Conservation (phyloP, 23 tunicate genomes). For the Corella eumyota region DNA sequence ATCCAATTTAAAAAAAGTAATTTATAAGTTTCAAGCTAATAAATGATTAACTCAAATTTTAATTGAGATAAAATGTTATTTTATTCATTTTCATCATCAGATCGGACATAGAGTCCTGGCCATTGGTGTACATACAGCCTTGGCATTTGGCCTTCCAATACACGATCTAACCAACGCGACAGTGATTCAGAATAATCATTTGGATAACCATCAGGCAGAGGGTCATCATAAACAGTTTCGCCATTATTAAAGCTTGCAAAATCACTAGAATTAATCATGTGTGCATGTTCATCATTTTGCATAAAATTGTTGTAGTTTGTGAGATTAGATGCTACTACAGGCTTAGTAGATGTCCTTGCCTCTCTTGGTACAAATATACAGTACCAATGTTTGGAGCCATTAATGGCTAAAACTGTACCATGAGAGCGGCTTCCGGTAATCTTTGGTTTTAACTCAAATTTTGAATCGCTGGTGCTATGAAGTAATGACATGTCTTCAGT, state of each 20-base stretch:
- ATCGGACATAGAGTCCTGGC: slow-evolving; percentile 70
- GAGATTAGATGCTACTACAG: too few relatives aligned
- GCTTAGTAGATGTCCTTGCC: too few relatives aligned
- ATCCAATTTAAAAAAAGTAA: too few relatives aligned
- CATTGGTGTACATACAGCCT: slow-evolving; percentile 74
- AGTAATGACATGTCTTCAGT: slow-evolving; percentile 21
- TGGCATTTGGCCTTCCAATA: slow-evolving; percentile 66
- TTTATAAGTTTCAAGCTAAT: too few relatives aligned
- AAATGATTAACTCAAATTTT: too few relatives aligned
- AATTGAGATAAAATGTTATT: too few relatives aligned
- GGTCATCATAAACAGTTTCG: background rate
- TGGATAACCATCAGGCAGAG: background rate
- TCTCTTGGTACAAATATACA: slow-evolving; percentile 68
- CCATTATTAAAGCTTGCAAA: too few relatives aligned
- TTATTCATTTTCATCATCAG: too few relatives aligned
- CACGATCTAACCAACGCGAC: slow-evolving; percentile 55
- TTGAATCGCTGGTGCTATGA: slow-evolving; percentile 20
- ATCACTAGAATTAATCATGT: too few relatives aligned
- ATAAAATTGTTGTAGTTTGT: too few relatives aligned
- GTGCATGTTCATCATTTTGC: too few relatives aligned
- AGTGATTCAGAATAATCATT: slow-evolving; percentile 21
- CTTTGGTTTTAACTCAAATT: background rate
- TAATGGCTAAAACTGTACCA: slow-evolving; percentile 62
- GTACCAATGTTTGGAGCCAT: slow-evolving; percentile 84
- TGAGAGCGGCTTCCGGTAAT: background rate